Base-by-base conservation (phyloP, 2,113 vertebrate species). In the Nothoprocta pentlandii region DNA sequence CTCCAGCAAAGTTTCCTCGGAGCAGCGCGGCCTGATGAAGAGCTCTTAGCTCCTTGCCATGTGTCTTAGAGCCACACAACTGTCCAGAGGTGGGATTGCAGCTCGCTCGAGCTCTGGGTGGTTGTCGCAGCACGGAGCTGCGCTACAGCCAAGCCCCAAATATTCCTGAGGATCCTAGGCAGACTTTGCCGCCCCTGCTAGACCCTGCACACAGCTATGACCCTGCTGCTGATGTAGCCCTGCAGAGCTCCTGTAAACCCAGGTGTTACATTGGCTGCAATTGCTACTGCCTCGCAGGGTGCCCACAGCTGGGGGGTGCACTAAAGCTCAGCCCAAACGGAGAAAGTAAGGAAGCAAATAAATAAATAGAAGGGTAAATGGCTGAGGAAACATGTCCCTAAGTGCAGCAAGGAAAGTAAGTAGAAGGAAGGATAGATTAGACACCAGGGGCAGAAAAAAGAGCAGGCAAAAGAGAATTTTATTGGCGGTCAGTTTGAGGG, bases 311-410 rank as follows among this genome's bases (percentile, higher is more conserved):
- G 71, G 49, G 85, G 68, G 41, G 7, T 44, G n/a, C 25, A 73
- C 26, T 53, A 68, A 79, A 61, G 39, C 10, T 36, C 51, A 20
- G 2, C 34, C 67, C 56, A 85, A 36, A 63, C 82, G n/a, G 20
- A 70, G 63, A 30, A 16, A 9, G 41, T 2, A 12, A 23, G 10
- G 79, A 74, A 85, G 92, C 14, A n/a, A 26, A 2, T 19, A 84
- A 88, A 73, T 49, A 96, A 95, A 92, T 71, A 93, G 71, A 93
- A 63, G n/a, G 39, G 80, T 80, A 85, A 94, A 26, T 66, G 56
- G 39, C 70, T 63, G 67, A 86, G 78, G 56, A 87, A 94, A 83
- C 21, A 4, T 32, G 71, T 84, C 32, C 16, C 34, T 2, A 0
- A 6, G 9, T 61, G 28, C n/a, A 78, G 21, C 67, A 69, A 44